phyloP scores from a whole-genome alignment of 1,140 invertebrate species.

The Bathynomus jamesi region DNA sequence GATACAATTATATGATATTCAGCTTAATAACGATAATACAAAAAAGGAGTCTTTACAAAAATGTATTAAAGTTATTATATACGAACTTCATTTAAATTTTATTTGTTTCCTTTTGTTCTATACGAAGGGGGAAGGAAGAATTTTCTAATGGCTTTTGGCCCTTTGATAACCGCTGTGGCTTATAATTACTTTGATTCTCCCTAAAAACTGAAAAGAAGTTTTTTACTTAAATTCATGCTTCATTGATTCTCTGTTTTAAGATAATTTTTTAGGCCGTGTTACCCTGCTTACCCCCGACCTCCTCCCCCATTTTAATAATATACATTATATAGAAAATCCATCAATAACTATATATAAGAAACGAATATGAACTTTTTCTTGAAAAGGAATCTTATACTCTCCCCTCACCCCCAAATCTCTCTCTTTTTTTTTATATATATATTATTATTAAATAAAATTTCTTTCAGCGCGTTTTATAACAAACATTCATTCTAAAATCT shows the following conservation, averaged over 20 bases:
- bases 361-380: too few species aligned
- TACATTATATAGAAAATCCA: too few species aligned
- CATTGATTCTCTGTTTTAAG: not conserved
- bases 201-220: not conserved
- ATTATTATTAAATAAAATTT: slow-evolving; percentile 1
- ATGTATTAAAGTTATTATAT: too few species aligned
- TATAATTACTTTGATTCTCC: slow-evolving; percentile 10
- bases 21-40: too few species aligned
- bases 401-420: not conserved
- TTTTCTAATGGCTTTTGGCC: slow-evolving; percentile 1
- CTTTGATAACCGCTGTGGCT: slow-evolving; percentile 7
- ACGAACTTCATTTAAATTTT: not conserved
- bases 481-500: not conserved
- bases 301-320: too few species aligned
- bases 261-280: not conserved
- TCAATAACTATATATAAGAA: too few species aligned
- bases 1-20: too few species aligned
- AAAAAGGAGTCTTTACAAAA: too few species aligned
- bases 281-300: not conserved
- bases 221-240: not conserved
- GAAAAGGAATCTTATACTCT: not conserved
- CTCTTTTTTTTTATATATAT: not conserved
- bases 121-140: not conserved
- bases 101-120: not conserved
- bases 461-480: not conserved